Percentiles rank a stretch among this genome's conserved stretches.
These are phyloP conservation scores for Steinernema hermaphroditum DNA, from an alignment of 2,888 invertebrate species.

Conservation along the genomic window DNA sequence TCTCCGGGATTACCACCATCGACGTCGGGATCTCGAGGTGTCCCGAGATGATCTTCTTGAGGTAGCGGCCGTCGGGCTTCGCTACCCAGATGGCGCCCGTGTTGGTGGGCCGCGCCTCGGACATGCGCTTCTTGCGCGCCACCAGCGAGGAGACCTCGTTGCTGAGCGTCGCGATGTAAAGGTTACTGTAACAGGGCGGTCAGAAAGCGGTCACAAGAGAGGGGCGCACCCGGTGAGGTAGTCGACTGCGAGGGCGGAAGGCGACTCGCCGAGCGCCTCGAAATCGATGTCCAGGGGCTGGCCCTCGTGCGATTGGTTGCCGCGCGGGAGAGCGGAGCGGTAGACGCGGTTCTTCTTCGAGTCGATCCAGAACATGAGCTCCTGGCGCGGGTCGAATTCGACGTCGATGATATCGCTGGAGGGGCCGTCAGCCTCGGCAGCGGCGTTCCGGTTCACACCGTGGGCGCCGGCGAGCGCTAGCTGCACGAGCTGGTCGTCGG, in stretches of 20 bases:
- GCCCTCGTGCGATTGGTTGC: slow-evolving; percentile 65
- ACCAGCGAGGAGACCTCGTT: slow-evolving; percentile 33
- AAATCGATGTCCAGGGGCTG: slow-evolving; percentile 63
- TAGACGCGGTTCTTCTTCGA: slow-evolving; percentile 33
- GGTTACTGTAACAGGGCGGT: slow-evolving; percentile 46
- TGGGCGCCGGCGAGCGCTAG: slow-evolving; percentile 51
- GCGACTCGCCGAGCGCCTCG: slow-evolving; percentile 68
- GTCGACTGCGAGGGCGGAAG: slow-evolving; percentile 86
- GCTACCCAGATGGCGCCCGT: slow-evolving; percentile 79
- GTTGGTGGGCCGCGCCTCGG: slow-evolving; percentile 60
- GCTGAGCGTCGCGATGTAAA: slow-evolving; percentile 57
- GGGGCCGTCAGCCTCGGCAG: slow-evolving; percentile 49
- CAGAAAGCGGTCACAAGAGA: background rate
- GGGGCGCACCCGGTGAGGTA: slow-evolving; percentile 77
- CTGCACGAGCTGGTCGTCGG: slow-evolving; percentile 60
- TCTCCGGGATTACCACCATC: slow-evolving; percentile 70
- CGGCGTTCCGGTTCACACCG: slow-evolving; percentile 61
- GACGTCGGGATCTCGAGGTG: slow-evolving; percentile 82
- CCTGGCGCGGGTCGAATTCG: slow-evolving; percentile 72
- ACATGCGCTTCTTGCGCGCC: slow-evolving; percentile 54
- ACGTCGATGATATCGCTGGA: slow-evolving; percentile 83
- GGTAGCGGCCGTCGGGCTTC: slow-evolving; percentile 80
- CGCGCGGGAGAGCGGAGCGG: slow-evolving; percentile 58
- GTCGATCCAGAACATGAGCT: slow-evolving; percentile 83
- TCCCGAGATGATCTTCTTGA: slow-evolving; percentile 72